Base-by-base conservation (phyloP, 1,140 invertebrate species). In the Heterodera schachtii region DNA sequence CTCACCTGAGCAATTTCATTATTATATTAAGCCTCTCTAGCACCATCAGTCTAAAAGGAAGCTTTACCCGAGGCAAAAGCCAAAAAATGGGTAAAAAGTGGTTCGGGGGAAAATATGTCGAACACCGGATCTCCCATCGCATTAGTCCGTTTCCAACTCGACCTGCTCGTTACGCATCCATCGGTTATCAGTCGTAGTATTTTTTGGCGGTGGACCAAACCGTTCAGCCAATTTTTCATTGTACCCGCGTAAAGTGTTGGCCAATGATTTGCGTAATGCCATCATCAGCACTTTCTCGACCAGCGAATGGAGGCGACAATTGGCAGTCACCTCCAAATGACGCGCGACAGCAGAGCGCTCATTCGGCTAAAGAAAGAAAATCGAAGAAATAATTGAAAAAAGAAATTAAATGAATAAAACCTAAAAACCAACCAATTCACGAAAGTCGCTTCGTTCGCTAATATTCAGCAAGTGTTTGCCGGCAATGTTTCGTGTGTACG, bases 401-500 rank as follows among this genome's bases (percentile, higher is more conserved):
- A 11, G 13, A 75, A 47, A 11, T 3, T 21, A 9, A 49, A 8
- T 16, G 7, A 73, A 1, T 31, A 31, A 31, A 31, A 31, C 31
- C 19, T 43, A 79, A 21, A 71, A 70, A 64, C 69, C 69, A 74
- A 86, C 85, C 73, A 76, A 57, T 57, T 57, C 47, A 21, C 71
- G 52, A 69, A 88, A 87, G 46, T 66, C 19, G 66, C 86, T 87
- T 19, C 78, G 85, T 43, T 87, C 87, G 41, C 81, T 82, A 81
- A 87, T 82, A 11, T 81, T 43, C 49, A 90, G 81, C 19, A 85
- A 73, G 3, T 88, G 76, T 57, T 60, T 60, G 70, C 81, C 83
- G 1, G 86, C 83, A 64, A 90, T 81, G 78, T 89, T 89, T 73
- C 88, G 46, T 13, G 88, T 89, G 76, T 90, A 88, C 7, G 88